Conservation (phyloP, 2,797 vertebrate species). For the Trachops cirrhosus region DNA sequence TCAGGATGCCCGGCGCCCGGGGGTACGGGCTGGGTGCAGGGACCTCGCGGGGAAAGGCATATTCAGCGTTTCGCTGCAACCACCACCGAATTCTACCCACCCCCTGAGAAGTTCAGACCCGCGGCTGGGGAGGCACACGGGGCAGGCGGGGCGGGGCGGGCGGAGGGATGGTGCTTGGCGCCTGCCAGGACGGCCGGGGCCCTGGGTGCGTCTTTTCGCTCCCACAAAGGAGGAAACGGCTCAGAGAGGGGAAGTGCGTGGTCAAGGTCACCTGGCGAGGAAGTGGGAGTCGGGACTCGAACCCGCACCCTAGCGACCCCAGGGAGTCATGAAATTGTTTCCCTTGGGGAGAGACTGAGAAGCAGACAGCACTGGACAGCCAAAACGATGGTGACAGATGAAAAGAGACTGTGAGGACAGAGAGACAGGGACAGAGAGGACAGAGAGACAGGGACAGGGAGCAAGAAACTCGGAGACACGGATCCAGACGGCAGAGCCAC, state of each 20-base stretch:
- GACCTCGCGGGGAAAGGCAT: not conserved
- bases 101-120: not conserved
- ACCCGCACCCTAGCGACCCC: not conserved
- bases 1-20: not conserved
- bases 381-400: not conserved
- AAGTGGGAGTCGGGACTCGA: slow-evolving; percentile 43
- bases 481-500: not conserved
- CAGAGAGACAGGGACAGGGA: too few species aligned
- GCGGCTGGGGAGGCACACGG: fast-evolving
- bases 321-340: not conserved
- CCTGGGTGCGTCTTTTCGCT: not conserved
- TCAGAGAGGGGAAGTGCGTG: not conserved
- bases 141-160: not conserved
- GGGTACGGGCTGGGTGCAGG: not conserved
- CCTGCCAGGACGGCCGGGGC: not conserved
- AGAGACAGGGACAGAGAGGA: not conserved
- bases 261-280: slow-evolving; percentile 60
- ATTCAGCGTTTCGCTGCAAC: not conserved
- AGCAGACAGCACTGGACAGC: not conserved
- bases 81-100: not conserved
- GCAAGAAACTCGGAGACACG: not conserved
- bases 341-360: not conserved
- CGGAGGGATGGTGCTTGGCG: not conserved
- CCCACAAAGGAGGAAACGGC: slow-evolving; percentile 32
- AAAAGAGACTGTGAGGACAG: not conserved